Evolutionary conservation across 1,140 invertebrate species (phyloP).

Genomic region (Bombus polaris): DNA sequence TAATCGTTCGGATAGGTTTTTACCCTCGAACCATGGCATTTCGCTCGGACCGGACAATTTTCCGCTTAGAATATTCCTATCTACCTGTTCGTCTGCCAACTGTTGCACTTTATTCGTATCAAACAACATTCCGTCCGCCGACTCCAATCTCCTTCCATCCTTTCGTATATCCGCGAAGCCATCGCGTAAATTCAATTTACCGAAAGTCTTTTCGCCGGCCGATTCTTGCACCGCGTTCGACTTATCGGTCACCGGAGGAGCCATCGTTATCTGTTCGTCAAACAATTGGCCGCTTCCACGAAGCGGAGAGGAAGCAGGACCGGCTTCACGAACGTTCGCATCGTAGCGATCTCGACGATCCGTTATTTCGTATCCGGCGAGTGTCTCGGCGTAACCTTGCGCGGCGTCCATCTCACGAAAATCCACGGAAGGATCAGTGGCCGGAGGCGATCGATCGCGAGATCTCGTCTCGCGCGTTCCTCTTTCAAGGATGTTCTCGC

Average conservation of each 20-base stretch:
- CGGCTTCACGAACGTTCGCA: background rate
- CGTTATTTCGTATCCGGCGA: slow-evolving; percentile 16
- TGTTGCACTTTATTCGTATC: background rate
- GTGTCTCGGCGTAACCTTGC: background rate
- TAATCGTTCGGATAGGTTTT: too few relatives aligned
- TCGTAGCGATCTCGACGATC: background rate
- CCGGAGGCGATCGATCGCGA: slow-evolving; percentile 35
- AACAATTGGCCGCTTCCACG: slow-evolving; percentile 5
- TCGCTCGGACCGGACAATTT: accelerated
- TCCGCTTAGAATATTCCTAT: background rate
- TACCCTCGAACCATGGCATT: background rate
- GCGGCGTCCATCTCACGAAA: slow-evolving; percentile 15
- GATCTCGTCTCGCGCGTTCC: slow-evolving; percentile 11
- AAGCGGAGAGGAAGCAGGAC: slow-evolving; percentile 1
- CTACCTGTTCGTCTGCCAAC: background rate
- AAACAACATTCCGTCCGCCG: background rate
- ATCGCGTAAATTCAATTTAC: background rate
- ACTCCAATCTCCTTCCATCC: background rate
- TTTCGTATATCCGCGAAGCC: background rate
- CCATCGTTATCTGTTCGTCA: background rate
- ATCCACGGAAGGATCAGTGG: slow-evolving; percentile 15
- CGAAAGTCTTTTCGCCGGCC: background rate
- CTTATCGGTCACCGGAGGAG: background rate
- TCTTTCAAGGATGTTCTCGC: slow-evolving; percentile 16
- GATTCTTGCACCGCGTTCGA: background rate